phyloP scores from a whole-genome alignment of 1,140 invertebrate genomes.

The Lasaia peninsularis region DNA sequence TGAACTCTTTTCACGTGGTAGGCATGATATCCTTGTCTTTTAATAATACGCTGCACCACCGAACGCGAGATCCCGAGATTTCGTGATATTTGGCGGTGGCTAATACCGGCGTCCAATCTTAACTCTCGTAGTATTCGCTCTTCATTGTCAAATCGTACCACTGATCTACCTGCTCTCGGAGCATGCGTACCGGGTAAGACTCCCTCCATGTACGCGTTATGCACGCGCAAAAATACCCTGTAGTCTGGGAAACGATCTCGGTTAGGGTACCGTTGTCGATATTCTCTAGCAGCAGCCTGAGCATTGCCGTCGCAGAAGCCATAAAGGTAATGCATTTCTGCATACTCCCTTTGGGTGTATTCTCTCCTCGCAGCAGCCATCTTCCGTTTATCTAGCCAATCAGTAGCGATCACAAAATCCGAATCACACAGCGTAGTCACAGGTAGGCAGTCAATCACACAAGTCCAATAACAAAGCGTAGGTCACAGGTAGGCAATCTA shows the following conservation, averaged over 20 bases:
- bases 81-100: constrained; percentile 11
- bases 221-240: constrained; percentile 17
- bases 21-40: constrained; percentile 12
- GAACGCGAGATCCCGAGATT: constrained; percentile 10
- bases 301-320: constrained; percentile 22
- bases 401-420: constrained; percentile 7
- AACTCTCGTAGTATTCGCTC: constrained; percentile 15
- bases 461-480: constrained; percentile 12
- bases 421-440: constrained; percentile 13
- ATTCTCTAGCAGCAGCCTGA: constrained; percentile 21
- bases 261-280: constrained; percentile 17
- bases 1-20: constrained; percentile 17
- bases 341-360: constrained; percentile 19
- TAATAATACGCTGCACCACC: constrained; percentile 14
- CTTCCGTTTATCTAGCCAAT: constrained; percentile 18
- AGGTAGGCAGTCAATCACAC: constrained; percentile 13
- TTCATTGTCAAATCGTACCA: constrained; percentile 14
- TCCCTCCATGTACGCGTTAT: constrained; percentile 21
- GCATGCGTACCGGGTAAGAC: constrained; percentile 12
- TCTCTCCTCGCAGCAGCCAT: constrained; percentile 20
- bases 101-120: constrained; percentile 12
- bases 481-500: constrained; percentile 13
- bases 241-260: constrained; percentile 19
- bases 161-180: constrained; percentile 16
- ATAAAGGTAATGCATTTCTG: constrained; percentile 23